These are phyloP conservation scores for Coturnix japonica DNA, from an alignment of 2,113 vertebrate species.

Conservation along the genomic window DNA sequence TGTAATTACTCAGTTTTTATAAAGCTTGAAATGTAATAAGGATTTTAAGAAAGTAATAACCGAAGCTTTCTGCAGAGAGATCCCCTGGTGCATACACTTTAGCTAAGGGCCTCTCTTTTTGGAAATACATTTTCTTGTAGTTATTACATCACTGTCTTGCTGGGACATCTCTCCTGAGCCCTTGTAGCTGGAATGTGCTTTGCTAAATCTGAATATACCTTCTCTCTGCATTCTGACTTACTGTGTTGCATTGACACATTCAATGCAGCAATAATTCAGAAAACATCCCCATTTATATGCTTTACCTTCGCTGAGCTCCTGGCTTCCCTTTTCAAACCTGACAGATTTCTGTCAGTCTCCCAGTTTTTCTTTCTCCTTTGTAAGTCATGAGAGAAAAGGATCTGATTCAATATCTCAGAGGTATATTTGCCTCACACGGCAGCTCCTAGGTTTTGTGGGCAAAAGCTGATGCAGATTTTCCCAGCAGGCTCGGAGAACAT, in stretches of 20 bases:
- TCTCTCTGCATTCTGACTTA: background rate
- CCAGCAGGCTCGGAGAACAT: background rate
- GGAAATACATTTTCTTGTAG: slow-evolving; percentile 58
- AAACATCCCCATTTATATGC: background rate
- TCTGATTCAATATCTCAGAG: background rate
- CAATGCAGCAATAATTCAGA: background rate
- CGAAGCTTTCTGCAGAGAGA: slow-evolving; percentile 41
- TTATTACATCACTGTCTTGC: slow-evolving; percentile 65
- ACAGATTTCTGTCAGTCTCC: background rate
- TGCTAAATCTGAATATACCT: background rate
- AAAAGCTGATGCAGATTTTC: background rate
- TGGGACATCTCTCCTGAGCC: slow-evolving; percentile 60
- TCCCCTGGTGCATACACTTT: slow-evolving; percentile 53
- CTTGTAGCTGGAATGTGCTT: slow-evolving; percentile 8
- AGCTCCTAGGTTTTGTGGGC: background rate
- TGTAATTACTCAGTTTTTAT: slow-evolving; percentile 69
- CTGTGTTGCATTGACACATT: background rate
- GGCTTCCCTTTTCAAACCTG: background rate
- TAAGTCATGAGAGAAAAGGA: background rate
- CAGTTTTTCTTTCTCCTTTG: background rate
- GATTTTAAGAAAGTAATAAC: slow-evolving; percentile 68
- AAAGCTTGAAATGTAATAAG: slow-evolving; percentile 62
- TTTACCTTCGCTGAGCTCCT: background rate
- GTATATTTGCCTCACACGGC: background rate
- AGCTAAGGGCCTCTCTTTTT: slow-evolving; percentile 52